phyloP scores from a whole-genome alignment of 2,888 invertebrate species.

The Agonopterix heracliana region DNA sequence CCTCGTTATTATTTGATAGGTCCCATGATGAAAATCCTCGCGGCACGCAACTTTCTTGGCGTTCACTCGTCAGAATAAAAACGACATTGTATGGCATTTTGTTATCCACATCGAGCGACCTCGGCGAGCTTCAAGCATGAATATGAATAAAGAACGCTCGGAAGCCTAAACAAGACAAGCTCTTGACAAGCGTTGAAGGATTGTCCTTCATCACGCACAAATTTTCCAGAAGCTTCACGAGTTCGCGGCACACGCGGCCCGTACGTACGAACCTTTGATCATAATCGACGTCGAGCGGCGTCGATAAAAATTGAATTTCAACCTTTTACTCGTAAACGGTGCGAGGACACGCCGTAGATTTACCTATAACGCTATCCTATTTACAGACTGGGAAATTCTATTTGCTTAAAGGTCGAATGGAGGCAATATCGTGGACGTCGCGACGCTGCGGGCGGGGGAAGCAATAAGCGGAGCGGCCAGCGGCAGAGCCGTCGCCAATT shows the following conservation, averaged over 20 bases:
- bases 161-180: conserved; percentile 52
- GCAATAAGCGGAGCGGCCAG: conserved; percentile 73
- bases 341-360: conserved; percentile 51
- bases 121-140: conserved; percentile 45
- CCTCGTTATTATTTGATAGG: conserved; percentile 71
- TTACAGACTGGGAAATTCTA: conserved; percentile 69
- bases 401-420: conserved; percentile 73
- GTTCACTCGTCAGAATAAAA: conserved; percentile 67
- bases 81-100: conserved; percentile 60
- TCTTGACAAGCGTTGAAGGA: conserved; percentile 57
- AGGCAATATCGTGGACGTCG: conserved; percentile 74
- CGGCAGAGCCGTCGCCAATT: conserved; percentile 73
- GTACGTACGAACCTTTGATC: conserved; percentile 19
- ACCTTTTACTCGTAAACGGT: conserved; percentile 50
- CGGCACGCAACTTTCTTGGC: conserved; percentile 68
- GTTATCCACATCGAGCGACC: conserved; percentile 36
- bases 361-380: conserved; percentile 66
- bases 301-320: conserved; percentile 59
- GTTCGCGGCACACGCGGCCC: background rate
- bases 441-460: conserved; percentile 67
- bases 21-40: conserved; percentile 66
- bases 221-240: conserved; percentile 28
- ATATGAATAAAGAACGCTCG: conserved; percentile 57
- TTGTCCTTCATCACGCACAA: conserved; percentile 66
- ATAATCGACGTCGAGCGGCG: conserved; percentile 37